These are phyloP conservation scores for Muricea muricata DNA, from an alignment of 92 coral and sea anemone species.

Conservation along the genomic window DNA sequence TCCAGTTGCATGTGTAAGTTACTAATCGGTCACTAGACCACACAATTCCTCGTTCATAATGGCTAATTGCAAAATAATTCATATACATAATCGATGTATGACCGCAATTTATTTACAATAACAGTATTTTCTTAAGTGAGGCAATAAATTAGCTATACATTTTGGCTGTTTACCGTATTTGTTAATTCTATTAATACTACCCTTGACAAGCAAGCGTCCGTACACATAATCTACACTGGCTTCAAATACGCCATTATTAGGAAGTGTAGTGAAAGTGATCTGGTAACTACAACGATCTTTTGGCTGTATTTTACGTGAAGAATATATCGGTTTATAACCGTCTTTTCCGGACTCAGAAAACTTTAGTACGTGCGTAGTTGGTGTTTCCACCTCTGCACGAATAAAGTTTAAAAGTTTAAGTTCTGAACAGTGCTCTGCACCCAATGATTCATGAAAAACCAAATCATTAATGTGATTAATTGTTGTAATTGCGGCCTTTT, in stretches of 20 bases:
- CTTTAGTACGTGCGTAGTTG: slow-evolving; percentile 69
- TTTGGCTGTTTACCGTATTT: slow-evolving; percentile 25
- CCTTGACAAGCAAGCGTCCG: not conserved
- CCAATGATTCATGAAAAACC: slow-evolving; percentile 61
- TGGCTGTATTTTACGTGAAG: not conserved
- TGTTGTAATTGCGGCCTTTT: slow-evolving; percentile 64
- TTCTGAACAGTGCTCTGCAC: slow-evolving; percentile 66
- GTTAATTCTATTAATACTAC: slow-evolving; percentile 13
- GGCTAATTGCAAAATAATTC: no score
- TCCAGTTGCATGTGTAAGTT: no score
- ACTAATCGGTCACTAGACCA: no score
- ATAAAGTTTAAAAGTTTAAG: slow-evolving; percentile 60
- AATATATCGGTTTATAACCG: slow-evolving; percentile 73
- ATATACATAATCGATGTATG: no score
- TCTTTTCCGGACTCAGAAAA: slow-evolving; percentile 74
- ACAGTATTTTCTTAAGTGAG: slow-evolving; percentile 18
- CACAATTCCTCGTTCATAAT: no score
- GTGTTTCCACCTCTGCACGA: slow-evolving; percentile 75
- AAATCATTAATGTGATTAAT: slow-evolving; percentile 73
- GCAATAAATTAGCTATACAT: not conserved
- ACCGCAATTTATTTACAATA: not conserved
- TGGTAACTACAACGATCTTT: slow-evolving; percentile 3
- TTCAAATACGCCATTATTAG: slow-evolving; percentile 5
- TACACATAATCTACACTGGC: slow-evolving; percentile 1
- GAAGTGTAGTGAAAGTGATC: not conserved